phyloP scores from a whole-genome alignment of 2,113 vertebrate genomes.

The Seriola rivoliana region DNA sequence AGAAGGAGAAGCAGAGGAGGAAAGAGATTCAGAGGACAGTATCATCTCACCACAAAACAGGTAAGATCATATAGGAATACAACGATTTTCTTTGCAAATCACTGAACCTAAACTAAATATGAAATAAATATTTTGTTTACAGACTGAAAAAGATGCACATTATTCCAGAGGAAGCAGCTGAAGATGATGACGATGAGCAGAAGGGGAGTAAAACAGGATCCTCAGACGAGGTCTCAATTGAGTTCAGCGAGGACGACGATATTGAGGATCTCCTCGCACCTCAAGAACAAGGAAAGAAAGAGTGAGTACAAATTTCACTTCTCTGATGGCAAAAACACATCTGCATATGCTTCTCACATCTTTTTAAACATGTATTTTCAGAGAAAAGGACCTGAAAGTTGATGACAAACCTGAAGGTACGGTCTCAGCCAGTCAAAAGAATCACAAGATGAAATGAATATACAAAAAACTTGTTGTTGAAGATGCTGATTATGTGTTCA shows the following conservation, averaged over 20 bases:
- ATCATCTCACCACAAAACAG: conserved; percentile 74
- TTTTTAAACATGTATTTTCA: conserved; percentile 28
- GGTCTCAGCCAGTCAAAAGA: neutral
- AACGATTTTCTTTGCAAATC: neutral
- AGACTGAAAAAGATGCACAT: conserved; percentile 47
- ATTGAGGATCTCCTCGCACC: conserved; percentile 82
- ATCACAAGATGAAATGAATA: neutral
- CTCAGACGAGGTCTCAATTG: conserved; percentile 22
- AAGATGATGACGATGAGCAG: conserved; percentile 47
- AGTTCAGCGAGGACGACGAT: conserved; percentile 58
- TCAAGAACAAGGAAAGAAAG: conserved; percentile 38
- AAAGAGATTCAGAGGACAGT: conserved; percentile 73
- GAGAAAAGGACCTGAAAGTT: conserved; percentile 38
- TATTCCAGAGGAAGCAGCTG: conserved; percentile 42
- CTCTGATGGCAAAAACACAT: neutral
- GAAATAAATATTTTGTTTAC: conserved; percentile 15
- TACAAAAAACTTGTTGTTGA: neutral
- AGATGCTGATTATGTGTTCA: neutral
- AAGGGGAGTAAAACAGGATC: conserved; percentile 40
- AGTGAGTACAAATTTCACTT: conserved; percentile 61
- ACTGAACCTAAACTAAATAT: neutral
- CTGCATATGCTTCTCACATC: rapidly evolving
- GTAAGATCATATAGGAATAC: neutral
- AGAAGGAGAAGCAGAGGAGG: conserved; percentile 31
- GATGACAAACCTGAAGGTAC: conserved; percentile 67